These are phyloP conservation scores for Danio choprae DNA, from an alignment of 2,797 vertebrate species.

Conservation along the genomic window DNA sequence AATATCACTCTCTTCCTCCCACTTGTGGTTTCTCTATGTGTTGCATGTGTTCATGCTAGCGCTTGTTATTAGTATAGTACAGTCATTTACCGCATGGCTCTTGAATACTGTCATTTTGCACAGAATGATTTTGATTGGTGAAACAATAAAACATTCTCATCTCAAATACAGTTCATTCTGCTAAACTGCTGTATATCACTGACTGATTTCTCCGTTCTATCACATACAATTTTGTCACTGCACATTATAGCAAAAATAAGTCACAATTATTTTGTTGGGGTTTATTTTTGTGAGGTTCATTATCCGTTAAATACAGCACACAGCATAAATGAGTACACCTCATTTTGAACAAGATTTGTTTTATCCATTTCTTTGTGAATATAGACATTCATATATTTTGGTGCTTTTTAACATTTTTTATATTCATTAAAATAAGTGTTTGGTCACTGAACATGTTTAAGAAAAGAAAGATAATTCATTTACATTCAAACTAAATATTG, in stretches of 20 bases:
- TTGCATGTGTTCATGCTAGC: slow-evolving; percentile 20
- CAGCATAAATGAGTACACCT: no score
- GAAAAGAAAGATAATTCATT: no score
- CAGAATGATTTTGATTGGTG: neutral
- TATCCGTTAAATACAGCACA: neutral
- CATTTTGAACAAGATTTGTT: no score
- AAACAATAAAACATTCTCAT: neutral
- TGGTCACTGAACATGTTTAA: no score
- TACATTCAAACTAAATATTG: no score
- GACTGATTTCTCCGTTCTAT: neutral
- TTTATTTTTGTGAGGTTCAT: no score
- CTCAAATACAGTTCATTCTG: neutral
- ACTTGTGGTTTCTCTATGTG: neutral
- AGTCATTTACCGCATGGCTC: neutral
- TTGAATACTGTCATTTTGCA: neutral
- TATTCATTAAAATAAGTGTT: no score
- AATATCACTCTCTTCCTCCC: neutral
- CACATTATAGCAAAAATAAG: neutral
- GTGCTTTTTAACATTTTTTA: no score
- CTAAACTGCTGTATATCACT: neutral
- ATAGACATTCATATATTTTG: no score
- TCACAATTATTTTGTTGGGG: neutral
- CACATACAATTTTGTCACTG: neutral
- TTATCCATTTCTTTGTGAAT: no score
- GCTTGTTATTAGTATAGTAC: neutral